These are phyloP conservation scores for Tachina grossa DNA, from an alignment of 2,888 invertebrate genomes.

Conservation along the genomic window DNA sequence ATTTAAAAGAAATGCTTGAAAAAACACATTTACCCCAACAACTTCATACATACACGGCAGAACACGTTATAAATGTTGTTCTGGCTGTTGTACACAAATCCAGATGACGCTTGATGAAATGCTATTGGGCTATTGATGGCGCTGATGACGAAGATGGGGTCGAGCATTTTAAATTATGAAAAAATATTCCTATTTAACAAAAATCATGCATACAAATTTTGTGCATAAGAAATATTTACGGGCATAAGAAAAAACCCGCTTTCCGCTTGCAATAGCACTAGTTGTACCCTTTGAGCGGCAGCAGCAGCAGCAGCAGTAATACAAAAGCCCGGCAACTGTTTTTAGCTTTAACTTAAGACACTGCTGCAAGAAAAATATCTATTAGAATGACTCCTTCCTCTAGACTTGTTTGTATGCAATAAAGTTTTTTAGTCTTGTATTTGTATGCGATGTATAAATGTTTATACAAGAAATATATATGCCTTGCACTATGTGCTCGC, in stretches of 20 bases:
- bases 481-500: slow-evolving; percentile 55
- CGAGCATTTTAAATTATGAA: slow-evolving; percentile 65
- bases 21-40: slow-evolving; percentile 54
- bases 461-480: slow-evolving; percentile 61
- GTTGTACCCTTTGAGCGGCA: slow-evolving; percentile 56
- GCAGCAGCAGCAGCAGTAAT: not conserved
- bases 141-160: slow-evolving; percentile 48
- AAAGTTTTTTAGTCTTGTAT: slow-evolving; percentile 8
- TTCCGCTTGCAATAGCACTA: slow-evolving; percentile 46
- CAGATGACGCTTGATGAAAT: slow-evolving; percentile 69
- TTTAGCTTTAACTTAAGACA: slow-evolving; percentile 60
- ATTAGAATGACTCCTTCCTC: slow-evolving; percentile 53
- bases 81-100: slow-evolving; percentile 51
- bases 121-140: slow-evolving; percentile 53
- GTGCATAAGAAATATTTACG: slow-evolving; percentile 51
- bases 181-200: slow-evolving; percentile 69
- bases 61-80: slow-evolving; percentile 31
- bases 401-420: not conserved
- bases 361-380: slow-evolving; percentile 44
- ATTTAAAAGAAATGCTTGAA: slow-evolving; percentile 29
- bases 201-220: slow-evolving; percentile 69
- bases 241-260: not conserved
- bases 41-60: slow-evolving; percentile 12
- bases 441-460: slow-evolving; percentile 21
- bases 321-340: slow-evolving; percentile 35